Conservation (phyloP, 2,113 vertebrate genomes). For the Gallinago jamesoni region DNA sequence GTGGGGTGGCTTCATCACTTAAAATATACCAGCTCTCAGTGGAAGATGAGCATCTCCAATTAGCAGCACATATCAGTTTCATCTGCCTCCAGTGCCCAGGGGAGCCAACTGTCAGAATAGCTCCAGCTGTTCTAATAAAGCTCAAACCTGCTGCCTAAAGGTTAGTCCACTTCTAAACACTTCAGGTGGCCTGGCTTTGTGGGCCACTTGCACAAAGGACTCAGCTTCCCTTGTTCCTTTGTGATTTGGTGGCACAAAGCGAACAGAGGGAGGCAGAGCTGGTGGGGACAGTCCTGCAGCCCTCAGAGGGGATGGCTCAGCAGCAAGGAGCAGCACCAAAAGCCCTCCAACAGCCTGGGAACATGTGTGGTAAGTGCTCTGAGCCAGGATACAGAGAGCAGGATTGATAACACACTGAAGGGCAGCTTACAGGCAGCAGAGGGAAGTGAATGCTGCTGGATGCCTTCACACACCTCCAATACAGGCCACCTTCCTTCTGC, state of each 20-base stretch:
- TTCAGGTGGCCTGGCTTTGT: constrained; percentile 20
- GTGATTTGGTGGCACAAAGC: neutral
- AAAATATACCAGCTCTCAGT: neutral
- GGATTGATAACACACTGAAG: neutral
- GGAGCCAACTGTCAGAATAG: neutral
- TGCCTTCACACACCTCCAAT: neutral
- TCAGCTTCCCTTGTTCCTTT: neutral
- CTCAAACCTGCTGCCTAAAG: constrained; percentile 41
- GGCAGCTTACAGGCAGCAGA: neutral
- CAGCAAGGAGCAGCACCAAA: neutral
- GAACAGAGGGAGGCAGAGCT: neutral
- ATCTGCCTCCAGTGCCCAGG: neutral
- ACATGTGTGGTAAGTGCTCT: fast-evolving
- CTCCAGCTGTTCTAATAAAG: constrained; percentile 62
- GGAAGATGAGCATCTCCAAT: constrained; percentile 50
- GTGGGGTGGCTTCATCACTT: constrained; percentile 22
- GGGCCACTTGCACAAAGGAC: neutral
- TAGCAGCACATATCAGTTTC: constrained; percentile 10
- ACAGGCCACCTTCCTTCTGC: neutral
- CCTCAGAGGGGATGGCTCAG: neutral
- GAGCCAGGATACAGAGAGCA: neutral
- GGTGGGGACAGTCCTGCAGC: neutral
- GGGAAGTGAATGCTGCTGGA: neutral
- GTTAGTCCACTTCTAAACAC: constrained; percentile 17
- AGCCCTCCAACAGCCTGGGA: neutral